Evolutionary conservation across 2,113 vertebrate genomes (phyloP), one percentile per base, ranked within the genome.

Genomic region (Ornithorhynchus anatinus): DNA sequence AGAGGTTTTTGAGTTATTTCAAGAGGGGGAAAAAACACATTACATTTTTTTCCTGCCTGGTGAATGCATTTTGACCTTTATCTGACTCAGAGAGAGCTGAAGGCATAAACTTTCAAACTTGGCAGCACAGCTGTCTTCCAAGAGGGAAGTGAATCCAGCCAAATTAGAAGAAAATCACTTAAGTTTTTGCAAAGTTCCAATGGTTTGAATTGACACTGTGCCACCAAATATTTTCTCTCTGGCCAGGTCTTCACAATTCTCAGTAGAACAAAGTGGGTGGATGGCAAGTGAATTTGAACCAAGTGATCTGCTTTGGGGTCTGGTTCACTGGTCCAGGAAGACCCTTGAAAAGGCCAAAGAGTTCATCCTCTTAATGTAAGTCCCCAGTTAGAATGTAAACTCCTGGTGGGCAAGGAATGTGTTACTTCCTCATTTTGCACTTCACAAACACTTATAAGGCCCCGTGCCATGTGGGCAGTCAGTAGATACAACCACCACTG

Each of bases 131-230:
- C 61, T 33, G 29, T 72, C 64, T 32, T 52, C 61, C 56, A 43
- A 11, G n/a, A 68, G 50, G 52, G 9, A 65, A 42, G 10, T 70
- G 40, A 43, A 45, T 37, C 54, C 59, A 61, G 61, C 19, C 37
- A 58, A 40, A 50, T 52, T 32, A 48, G 58, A 77, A 40, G 54
- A 48, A 79, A 65, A 77, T 72, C 72, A 77, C 32, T 59, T 69
- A 59, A 40, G 59, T 23, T 13, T 71, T 80, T 74, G 45, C 23
- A 45, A 50, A 35, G 43, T 36, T 25, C 13, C 16, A 1, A 36
- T 71, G 37, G 35, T 57, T 72, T 40, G 31, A 15, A 29, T 53
- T 62, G 64, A 64, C 35, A 50, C 51, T 60, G 48, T 47, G 50
- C 27, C 59, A 31, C n/a, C 29, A 15, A 50, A 5, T 10, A 20